Percentiles rank a stretch among this genome's conserved stretches.
Conservation (phyloP, 2,113 vertebrate species). For the Neopipo cinnamomea region DNA sequence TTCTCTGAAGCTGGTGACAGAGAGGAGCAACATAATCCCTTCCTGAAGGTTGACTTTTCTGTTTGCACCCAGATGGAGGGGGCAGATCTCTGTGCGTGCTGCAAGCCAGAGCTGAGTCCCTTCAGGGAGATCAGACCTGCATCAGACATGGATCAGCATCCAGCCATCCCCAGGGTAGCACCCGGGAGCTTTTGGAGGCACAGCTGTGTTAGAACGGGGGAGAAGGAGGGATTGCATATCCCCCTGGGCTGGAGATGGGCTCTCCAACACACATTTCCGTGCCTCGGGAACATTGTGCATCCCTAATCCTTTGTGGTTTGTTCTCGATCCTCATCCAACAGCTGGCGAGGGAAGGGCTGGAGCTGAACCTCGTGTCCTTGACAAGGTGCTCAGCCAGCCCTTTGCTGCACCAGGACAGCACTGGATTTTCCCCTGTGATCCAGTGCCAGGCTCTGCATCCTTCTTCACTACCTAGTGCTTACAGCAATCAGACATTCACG, state of each 20-base stretch:
- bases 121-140: background rate
- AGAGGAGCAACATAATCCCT: background rate
- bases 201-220: fast-evolving
- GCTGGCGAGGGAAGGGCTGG: background rate
- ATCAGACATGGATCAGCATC: background rate
- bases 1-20: background rate
- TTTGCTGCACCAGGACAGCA: background rate
- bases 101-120: background rate
- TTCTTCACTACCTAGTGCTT: background rate
- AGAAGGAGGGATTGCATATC: background rate
- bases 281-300: background rate
- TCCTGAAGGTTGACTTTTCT: background rate
- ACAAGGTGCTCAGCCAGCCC: background rate
- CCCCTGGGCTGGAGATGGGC: background rate
- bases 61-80: background rate
- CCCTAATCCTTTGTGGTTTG: background rate
- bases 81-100: background rate
- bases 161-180: background rate
- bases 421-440: background rate
- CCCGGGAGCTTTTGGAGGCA: background rate
- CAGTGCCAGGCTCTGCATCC: background rate
- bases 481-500: background rate
- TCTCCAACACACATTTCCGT: background rate
- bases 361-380: background rate
- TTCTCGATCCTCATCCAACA: background rate